phyloP scores from a whole-genome alignment of 2,113 vertebrate genomes.

The Nanorana parkeri region DNA sequence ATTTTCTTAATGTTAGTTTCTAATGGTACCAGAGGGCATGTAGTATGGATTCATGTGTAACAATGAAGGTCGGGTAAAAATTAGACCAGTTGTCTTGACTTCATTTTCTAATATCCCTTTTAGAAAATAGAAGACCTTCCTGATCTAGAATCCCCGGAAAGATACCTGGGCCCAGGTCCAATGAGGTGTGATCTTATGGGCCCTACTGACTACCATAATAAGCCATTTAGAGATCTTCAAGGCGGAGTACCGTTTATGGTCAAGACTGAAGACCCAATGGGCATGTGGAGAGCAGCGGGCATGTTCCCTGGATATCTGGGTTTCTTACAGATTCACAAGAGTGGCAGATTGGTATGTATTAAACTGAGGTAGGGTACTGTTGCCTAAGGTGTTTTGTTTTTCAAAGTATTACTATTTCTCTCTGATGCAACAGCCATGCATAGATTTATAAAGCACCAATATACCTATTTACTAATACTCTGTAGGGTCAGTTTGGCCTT shows the following conservation, averaged over 20 bases:
- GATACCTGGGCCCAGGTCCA: background rate
- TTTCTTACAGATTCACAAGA: slow-evolving; percentile 56
- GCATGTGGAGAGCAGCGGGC: slow-evolving; percentile 22
- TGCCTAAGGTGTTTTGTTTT: too few relatives aligned
- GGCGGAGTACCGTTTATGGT: slow-evolving; percentile 25
- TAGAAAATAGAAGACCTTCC: background rate
- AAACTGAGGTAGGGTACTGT: too few relatives aligned
- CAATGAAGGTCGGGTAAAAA: background rate
- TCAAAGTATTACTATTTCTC: too few relatives aligned
- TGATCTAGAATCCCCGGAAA: background rate
- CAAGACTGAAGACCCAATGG: slow-evolving; percentile 14
- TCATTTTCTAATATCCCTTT: background rate
- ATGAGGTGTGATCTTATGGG: background rate
- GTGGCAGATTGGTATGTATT: slow-evolving; percentile 26
- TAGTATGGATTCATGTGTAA: background rate
- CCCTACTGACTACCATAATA: background rate
- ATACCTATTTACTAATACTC: too few relatives aligned
- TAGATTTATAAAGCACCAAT: too few relatives aligned
- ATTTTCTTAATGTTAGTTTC: too few relatives aligned
- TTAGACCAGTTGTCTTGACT: fast-evolving
- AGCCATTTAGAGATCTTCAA: slow-evolving; percentile 2
- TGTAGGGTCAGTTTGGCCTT: too few relatives aligned
- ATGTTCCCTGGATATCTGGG: slow-evolving; percentile 58
- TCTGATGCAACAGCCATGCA: too few relatives aligned
- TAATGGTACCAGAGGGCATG: too few relatives aligned